Base-by-base conservation (phyloP, 2,797 vertebrate species). In the Urosaurus nigricauda region DNA sequence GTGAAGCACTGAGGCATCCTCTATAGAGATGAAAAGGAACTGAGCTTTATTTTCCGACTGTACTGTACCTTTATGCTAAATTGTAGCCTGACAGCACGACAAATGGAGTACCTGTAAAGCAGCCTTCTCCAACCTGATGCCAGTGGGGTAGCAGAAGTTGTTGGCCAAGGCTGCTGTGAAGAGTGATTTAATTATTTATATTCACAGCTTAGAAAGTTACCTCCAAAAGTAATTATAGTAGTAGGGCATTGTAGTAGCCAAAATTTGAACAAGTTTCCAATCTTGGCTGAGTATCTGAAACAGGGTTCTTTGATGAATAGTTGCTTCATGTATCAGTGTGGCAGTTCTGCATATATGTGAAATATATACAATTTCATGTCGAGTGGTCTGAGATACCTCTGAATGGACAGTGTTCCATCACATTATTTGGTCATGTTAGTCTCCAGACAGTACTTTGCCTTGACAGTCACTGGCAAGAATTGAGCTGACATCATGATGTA, bases 361-460 rank as follows among this genome's bases (percentile, higher is more conserved):
- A 32, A 68, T 68, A 32, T 32, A 24, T 43, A 26, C 13, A 43
- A 9, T 47, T 77, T 26, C 12, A 6, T 40, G 43, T 26, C 24
- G 37, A 75, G n/a, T 56, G 51, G 24, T 29, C 7, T 68, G 43
- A 65, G 47, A 37, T 79, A 26, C 60, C 21, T 63, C 35, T 65
- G 43, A 68, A 53, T 77, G 35, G 26, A 83, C 11, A 70, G 17
- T 81, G 24, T 53, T 80, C 11, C 5, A 11, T 58, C 21, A 19
- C 11, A 53, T 12, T 35, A 26, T 32, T 79, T 85, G 43, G 19
- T 21, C 9, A 19, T 56, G 26, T 43, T 40, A 83, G 2, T 77
- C 51, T 93, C 16, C 63, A 70, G 53, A 53, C 86, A 37, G 4
- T 71, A 47, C 3, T 43, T 75, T 90, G 87, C 84, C 63, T 68